Percentiles rank a stretch among this genome's conserved stretches.
These are phyloP conservation scores for Brevimyrus niger DNA, from an alignment of 2,113 vertebrate genomes.

Conservation along the genomic window DNA sequence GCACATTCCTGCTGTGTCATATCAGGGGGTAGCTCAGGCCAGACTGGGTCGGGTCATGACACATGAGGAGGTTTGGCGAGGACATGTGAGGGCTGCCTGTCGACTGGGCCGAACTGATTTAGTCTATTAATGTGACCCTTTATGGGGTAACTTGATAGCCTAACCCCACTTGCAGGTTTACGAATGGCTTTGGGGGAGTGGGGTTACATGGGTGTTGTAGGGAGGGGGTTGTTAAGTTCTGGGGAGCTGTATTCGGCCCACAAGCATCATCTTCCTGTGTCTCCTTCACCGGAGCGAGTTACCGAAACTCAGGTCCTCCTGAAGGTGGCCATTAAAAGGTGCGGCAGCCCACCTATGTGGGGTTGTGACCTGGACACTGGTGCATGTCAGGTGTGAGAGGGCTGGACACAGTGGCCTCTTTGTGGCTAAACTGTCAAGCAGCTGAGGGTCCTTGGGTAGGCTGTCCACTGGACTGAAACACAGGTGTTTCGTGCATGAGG, in stretches of 20 bases:
- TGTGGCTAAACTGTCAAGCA: slow-evolving; percentile 3
- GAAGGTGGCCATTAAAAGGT: not conserved
- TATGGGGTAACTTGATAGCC: not conserved
- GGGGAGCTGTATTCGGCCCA: not conserved
- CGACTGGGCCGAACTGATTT: not conserved
- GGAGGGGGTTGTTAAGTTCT: not conserved
- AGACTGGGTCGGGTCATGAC: not conserved
- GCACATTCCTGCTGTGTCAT: too few species aligned
- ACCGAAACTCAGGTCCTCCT: not conserved
- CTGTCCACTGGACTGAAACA: not conserved
- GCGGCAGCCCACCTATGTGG: not conserved
- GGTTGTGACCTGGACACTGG: not conserved
- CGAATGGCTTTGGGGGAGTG: not conserved
- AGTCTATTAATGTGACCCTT: not conserved
- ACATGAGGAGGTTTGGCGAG: not conserved
- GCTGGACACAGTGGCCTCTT: not conserved
- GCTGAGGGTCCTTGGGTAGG: slow-evolving; percentile 15
- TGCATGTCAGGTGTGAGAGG: not conserved
- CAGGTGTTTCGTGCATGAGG: not conserved
- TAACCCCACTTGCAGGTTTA: not conserved
- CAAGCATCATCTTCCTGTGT: not conserved
- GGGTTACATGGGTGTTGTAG: not conserved
- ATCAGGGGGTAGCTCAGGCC: not conserved
- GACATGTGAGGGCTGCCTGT: not conserved
- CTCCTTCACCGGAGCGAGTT: not conserved